Evolutionary conservation across 37 sponge, comb jelly and placozoan genomes (phyloP).

Genomic region (Oopsacas minuta): DNA sequence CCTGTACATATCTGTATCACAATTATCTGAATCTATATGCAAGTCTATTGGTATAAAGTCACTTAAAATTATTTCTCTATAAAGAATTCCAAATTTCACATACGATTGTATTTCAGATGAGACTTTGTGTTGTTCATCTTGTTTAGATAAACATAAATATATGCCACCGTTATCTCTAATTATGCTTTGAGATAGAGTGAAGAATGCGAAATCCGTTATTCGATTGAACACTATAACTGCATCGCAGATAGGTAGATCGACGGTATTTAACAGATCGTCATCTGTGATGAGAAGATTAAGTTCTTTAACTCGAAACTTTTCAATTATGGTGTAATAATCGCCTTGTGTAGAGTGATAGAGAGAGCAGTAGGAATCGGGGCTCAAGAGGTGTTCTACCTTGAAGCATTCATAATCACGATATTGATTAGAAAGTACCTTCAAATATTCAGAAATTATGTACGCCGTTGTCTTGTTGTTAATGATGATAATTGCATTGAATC

Average conservation of each 20-base stretch:
- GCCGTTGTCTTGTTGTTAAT: not conserved
- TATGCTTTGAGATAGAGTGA: not conserved
- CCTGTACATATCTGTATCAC: not conserved
- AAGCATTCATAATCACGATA: not conserved
- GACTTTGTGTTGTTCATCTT: not conserved
- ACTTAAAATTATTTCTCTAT: not conserved
- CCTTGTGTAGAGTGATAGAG: not conserved
- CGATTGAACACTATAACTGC: not conserved
- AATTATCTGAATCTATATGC: not conserved
- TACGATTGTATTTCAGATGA: not conserved
- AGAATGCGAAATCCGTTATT: not conserved
- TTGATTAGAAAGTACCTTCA: not conserved
- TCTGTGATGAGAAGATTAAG: not conserved
- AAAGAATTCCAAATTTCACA: not conserved
- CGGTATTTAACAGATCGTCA: not conserved
- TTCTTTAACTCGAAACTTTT: not conserved
- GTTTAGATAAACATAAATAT: not conserved
- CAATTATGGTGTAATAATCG: not conserved
- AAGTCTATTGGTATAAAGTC: not conserved
- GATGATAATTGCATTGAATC: not conserved
- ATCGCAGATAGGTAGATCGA: not conserved
- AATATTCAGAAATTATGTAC: not conserved
- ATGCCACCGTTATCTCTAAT: not conserved
- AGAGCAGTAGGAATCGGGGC: not conserved
- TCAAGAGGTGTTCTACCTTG: not conserved